phyloP scores from a whole-genome alignment of 2,797 vertebrate species.

The Octomys mimax region DNA sequence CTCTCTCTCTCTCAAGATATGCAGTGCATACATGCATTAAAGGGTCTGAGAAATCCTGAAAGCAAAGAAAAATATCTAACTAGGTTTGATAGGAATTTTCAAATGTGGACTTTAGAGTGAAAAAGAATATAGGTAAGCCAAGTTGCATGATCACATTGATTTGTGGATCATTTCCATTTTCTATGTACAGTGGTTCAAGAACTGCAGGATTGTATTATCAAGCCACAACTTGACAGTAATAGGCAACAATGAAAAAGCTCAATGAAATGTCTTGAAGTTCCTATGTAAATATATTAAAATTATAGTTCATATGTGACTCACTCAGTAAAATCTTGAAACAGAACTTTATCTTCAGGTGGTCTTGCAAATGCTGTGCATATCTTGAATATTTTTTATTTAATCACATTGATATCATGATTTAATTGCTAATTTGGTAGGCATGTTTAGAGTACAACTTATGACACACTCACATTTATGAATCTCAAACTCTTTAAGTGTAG shows the following conservation, averaged over 20 bases:
- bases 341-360: background rate
- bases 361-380: background rate
- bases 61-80: constrained; percentile 7
- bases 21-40: background rate
- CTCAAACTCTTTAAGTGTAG: background rate
- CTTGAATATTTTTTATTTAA: background rate
- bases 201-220: background rate
- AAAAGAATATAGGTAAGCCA: background rate
- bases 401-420: background rate
- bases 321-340: background rate
- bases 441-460: background rate
- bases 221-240: background rate
- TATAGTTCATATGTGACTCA: background rate
- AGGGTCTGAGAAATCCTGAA: background rate
- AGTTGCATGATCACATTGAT: background rate
- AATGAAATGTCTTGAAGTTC: background rate
- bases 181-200: background rate
- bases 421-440: background rate
- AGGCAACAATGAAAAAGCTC: background rate
- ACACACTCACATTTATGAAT: background rate
- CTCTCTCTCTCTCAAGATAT: background rate
- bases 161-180: background rate
- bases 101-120: background rate
- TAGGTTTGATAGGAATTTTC: constrained; percentile 20
- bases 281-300: background rate